These are phyloP conservation scores for Pseudolaguvia tuberculata DNA, from an alignment of 2,113 vertebrate genomes.

Conservation along the genomic window DNA sequence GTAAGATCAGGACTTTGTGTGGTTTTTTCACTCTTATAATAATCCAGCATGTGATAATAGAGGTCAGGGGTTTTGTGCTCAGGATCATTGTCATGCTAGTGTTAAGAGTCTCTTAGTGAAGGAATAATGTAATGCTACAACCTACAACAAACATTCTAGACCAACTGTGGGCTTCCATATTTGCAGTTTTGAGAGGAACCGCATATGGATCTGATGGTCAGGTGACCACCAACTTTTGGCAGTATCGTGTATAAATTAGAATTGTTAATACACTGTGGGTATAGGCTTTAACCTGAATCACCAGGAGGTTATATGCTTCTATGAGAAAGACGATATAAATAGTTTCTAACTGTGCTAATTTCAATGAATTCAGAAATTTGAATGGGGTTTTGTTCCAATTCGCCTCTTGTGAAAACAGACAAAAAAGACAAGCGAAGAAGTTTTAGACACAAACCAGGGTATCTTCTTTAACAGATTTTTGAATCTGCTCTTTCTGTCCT, in stretches of 20 bases:
- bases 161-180: no score
- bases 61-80: no score
- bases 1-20: no score
- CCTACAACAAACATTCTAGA: no score
- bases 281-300: slow-evolving; percentile 20
- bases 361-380: slow-evolving; percentile 25
- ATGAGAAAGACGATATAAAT: slow-evolving; percentile 31
- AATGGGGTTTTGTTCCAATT: neutral
- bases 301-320: slow-evolving; percentile 33
- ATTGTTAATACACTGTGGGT: slow-evolving; percentile 29
- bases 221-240: no score
- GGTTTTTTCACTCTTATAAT: no score
- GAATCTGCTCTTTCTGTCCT: slow-evolving; percentile 41
- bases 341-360: slow-evolving; percentile 45
- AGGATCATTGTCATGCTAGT: no score
- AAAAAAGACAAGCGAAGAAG: neutral
- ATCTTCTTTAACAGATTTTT: slow-evolving; percentile 7
- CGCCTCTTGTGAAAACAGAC: neutral
- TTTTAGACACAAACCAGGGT: slow-evolving; percentile 9
- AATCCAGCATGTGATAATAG: no score
- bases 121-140: no score
- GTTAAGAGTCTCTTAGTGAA: no score
- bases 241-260: neutral
- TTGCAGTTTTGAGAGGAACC: no score
- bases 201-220: no score